These are phyloP conservation scores for Margaritifera margaritifera DNA, from an alignment of 2,888 invertebrate species.

Conservation along the genomic window DNA sequence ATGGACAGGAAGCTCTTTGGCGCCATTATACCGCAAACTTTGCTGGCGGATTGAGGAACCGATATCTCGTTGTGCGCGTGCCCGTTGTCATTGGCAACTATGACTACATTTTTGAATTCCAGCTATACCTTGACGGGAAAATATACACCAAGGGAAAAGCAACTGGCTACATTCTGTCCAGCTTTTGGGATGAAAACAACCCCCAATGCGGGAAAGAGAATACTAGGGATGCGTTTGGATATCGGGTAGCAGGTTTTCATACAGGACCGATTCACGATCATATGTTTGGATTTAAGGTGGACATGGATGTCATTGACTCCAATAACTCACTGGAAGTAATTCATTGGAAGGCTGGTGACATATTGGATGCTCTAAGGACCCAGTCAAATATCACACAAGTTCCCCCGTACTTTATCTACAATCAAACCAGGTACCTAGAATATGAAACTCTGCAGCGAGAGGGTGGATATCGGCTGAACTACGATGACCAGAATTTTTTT, in stretches of 20 bases:
- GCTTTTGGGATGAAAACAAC: conserved; percentile 45
- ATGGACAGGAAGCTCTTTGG: conserved; percentile 49
- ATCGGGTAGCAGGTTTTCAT: conserved; percentile 33
- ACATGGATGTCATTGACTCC: conserved; percentile 43
- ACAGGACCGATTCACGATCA: conserved; percentile 52
- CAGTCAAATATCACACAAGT: conserved; percentile 9
- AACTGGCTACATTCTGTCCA: conserved; percentile 46
- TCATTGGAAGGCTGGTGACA: conserved; percentile 47
- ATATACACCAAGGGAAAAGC: conserved; percentile 40
- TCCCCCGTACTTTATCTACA: conserved; percentile 27
- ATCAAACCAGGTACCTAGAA: conserved; percentile 29
- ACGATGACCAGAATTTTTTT: conserved; percentile 27
- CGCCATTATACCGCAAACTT: conserved; percentile 37
- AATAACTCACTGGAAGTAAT: conserved; percentile 43
- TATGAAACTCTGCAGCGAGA: conserved; percentile 24
- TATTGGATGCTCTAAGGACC: conserved; percentile 30
- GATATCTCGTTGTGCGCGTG: conserved; percentile 39
- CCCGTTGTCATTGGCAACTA: conserved; percentile 53
- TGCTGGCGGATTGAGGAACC: conserved; percentile 42
- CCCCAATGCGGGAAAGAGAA: conserved; percentile 30
- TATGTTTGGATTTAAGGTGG: conserved; percentile 53
- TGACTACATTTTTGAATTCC: conserved; percentile 54
- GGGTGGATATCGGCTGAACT: conserved; percentile 20
- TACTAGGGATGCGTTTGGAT: conserved; percentile 45
- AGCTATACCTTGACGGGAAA: conserved; percentile 49